phyloP scores from a whole-genome alignment of 2,113 vertebrate species.

The Ploceus nigricollis region DNA sequence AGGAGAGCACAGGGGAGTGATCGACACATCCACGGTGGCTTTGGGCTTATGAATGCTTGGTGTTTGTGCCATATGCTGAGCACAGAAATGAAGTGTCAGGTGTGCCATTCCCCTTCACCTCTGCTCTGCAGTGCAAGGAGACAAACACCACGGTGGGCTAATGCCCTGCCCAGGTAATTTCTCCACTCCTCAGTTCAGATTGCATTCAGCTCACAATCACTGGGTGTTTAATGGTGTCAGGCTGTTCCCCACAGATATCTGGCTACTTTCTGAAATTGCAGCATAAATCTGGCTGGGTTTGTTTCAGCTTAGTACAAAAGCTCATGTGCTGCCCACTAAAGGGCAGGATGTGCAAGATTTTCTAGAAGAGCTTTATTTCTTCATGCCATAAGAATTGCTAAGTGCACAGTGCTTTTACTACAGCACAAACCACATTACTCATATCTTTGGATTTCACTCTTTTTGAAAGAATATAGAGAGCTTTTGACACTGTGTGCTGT shows the following conservation, averaged over 20 bases:
- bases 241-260: constrained; percentile 15
- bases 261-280: background rate
- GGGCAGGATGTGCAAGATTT: background rate
- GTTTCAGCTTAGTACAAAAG: background rate
- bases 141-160: background rate
- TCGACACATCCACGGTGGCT: fast-evolving
- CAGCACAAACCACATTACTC: background rate
- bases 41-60: background rate
- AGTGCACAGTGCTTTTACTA: background rate
- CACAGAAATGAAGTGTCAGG: background rate
- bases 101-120: background rate
- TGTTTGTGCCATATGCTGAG: background rate
- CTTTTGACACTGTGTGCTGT: background rate
- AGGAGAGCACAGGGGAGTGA: background rate
- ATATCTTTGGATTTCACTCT: background rate
- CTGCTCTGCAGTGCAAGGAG: background rate
- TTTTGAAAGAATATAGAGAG: background rate
- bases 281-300: background rate
- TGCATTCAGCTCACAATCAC: background rate
- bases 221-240: background rate
- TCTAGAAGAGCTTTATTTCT: background rate
- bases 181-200: background rate
- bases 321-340: background rate
- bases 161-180: background rate
- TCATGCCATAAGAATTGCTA: background rate